These are phyloP conservation scores for Zaprionus capensis DNA, from an alignment of 1,140 invertebrate species.

Conservation along the genomic window DNA sequence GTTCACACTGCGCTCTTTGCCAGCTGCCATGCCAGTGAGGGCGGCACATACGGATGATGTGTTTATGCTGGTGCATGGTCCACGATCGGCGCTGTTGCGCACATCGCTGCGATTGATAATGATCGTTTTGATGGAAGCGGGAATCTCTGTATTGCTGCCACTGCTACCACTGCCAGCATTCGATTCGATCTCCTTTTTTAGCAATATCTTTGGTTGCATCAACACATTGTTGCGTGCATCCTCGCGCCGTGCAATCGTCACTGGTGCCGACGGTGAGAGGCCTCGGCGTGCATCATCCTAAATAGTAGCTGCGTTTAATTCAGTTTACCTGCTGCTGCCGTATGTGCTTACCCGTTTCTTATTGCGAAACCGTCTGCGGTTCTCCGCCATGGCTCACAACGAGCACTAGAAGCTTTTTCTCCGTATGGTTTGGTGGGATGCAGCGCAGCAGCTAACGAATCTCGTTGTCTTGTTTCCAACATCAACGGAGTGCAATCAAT, in stretches of 20 bases:
- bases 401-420: background rate
- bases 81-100: constrained; percentile 26
- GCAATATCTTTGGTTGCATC: constrained; percentile 64
- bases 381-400: constrained; percentile 49
- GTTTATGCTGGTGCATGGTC: background rate
- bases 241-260: constrained; percentile 65
- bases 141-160: constrained; percentile 38
- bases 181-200: constrained; percentile 62
- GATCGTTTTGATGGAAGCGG: constrained; percentile 52
- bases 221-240: constrained; percentile 40
- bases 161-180: constrained; percentile 36
- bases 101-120: constrained; percentile 65
- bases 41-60: constrained; percentile 48
- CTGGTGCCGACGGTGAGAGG: constrained; percentile 29
- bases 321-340: background rate
- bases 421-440: background rate
- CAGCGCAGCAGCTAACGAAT: constrained; percentile 17
- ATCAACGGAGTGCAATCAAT: background rate
- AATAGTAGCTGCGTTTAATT: background rate
- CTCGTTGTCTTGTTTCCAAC: background rate
- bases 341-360: constrained; percentile 49
- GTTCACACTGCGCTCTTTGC: constrained; percentile 18
- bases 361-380: constrained; percentile 61
- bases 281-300: constrained; percentile 47
- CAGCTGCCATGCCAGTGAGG: constrained; percentile 12